Base-by-base conservation (phyloP, 2,888 invertebrate species). In the Epirrhoe alternata region DNA sequence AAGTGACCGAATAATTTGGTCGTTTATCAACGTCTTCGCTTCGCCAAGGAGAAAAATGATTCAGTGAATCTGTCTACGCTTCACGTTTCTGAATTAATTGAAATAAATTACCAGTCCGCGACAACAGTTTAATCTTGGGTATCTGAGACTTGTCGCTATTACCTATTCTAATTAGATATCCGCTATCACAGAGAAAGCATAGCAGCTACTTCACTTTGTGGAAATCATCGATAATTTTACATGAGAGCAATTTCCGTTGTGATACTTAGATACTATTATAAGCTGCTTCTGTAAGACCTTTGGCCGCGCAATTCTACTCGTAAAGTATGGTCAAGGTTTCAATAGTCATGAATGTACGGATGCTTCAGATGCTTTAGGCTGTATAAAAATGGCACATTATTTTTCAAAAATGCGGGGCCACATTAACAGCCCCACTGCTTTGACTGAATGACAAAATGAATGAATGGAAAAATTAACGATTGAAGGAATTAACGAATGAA, bases 21-120 rank as follows among this genome's bases (percentile, higher is more conserved):
- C 88, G 84, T 91, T 90, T 88, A 86, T 91, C 90, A 90, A 89
- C 84, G 89, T 91, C 90, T 88, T 83, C 84, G 80, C 83, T 85
- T 80, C 82, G 82, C 84, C 77, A 78, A 78, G 81, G 85, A 89
- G 90, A 90, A 90, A 90, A 91, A 91, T 90, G 89, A 91, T 90
- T 88, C 89, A 88, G 81, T 87, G 87, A 88, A 88, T 89, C 90
- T 87, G 89, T 87, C 88, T 79, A 75, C 81, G 84, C 82, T 84
- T 85, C 86, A 83, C 86, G 86, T 87, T 85, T 82, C 84, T 84
- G 86, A 87, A 89, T 89, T 90, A 90, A 90, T 91, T 90, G 90
- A 89, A 88, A 90, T 88, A 88, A 90, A 91, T 91, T 88, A 88
- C 86, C 78, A 74, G 78, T 81, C 73, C 77, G 75, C 83, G 83